Base-by-base conservation (phyloP, 1,140 invertebrate species). In the Archegozetes longisetosus region DNA sequence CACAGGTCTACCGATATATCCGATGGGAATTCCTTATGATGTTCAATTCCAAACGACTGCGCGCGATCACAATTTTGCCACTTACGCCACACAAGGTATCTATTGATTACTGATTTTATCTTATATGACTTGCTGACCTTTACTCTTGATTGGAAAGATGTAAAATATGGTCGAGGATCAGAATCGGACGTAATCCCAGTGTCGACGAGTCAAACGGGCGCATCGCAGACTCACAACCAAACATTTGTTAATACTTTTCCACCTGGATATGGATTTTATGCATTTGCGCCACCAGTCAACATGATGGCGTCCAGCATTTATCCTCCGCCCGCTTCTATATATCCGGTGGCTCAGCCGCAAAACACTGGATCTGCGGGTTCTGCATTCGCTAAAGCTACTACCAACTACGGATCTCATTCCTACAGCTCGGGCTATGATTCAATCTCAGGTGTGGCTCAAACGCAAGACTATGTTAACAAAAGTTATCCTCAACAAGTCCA, bases 331-430 rank as follows among this genome's bases (percentile, higher is more conserved):
- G 52, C 23, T 27, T 12, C 58, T 14, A 2, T 60, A 14, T 60
- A 54, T 48, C 58, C 58, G 23, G 53, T 55, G 23, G 17, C 22
- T 13, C 51, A 40, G 26, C 25, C 27, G 2, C 29, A 46, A 20
- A 17, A 17, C 17, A 60, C 58, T 24, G 17, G 17, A 23, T 25
- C 54, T 1, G 58, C 51, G 24, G 56, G 46, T 12, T 3, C 46
- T 2, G 56, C 56, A 3, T 52, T 49, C 17, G 52, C 49, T 26
- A 27, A 22, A 2, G 56, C 47, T 22, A 56, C 55, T 26, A 50
- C 61, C 27, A 50, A 22, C 22, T 62, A 62, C 51, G 61, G 56
- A 62, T 62, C 61, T 58, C 61, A 62, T 54, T 58, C 61, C 20
- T 57, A 58, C 26, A 56, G 29, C 32, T 58, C 61, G 1, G 54